Evolutionary conservation across 2,797 vertebrate species (phyloP).

Genomic region (Cyclopterus lumpus): DNA sequence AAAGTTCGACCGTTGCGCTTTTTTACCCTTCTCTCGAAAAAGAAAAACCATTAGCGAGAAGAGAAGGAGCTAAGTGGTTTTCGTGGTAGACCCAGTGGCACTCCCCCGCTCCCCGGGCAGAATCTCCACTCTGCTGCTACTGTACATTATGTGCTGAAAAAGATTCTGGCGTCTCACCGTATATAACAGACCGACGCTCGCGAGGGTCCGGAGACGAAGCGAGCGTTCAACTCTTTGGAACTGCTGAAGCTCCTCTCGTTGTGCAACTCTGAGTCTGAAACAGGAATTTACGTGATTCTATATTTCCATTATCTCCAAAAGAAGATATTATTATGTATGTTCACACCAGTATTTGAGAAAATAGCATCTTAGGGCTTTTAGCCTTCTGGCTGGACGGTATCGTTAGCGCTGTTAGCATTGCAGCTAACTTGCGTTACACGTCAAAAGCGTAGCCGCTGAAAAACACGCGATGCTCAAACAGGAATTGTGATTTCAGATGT

Average conservation of each 20-base stretch:
- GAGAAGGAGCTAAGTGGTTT: constrained; percentile 83
- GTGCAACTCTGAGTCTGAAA: no score
- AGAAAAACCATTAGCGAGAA: constrained; percentile 80
- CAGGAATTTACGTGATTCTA: neutral
- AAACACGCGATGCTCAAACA: neutral
- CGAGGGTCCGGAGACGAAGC: constrained; percentile 32
- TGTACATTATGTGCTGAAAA: constrained; percentile 69
- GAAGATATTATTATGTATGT: neutral
- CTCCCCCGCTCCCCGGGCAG: constrained; percentile 66
- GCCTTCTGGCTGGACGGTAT: no score
- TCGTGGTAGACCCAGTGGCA: constrained; percentile 79
- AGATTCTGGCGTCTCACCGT: constrained; percentile 59
- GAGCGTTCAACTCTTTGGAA: neutral
- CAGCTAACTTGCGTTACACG: neutral
- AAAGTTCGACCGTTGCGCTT: constrained; percentile 62
- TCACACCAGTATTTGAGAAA: neutral
- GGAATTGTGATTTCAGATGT: neutral
- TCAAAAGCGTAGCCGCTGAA: neutral
- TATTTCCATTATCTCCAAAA: neutral
- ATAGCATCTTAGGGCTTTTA: no score
- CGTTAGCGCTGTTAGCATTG: neutral
- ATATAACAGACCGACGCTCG: constrained; percentile 48
- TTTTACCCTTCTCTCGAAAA: constrained; percentile 71
- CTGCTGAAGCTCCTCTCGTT: neutral
- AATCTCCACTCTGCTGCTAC: constrained; percentile 70